These are phyloP conservation scores for Bombyx mandarina DNA, from an alignment of 1,140 invertebrate genomes.

Conservation along the genomic window DNA sequence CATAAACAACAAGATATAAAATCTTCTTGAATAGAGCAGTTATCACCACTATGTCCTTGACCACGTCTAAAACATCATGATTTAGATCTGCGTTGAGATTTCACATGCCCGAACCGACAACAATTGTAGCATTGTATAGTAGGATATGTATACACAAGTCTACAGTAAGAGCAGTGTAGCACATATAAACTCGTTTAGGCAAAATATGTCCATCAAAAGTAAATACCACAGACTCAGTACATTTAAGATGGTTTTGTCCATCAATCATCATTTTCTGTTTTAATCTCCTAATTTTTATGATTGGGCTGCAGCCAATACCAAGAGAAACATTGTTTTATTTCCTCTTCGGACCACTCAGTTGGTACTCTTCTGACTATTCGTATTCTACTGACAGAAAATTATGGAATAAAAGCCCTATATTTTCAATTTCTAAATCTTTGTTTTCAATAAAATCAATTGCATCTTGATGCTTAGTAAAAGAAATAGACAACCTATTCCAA, in stretches of 20 bases:
- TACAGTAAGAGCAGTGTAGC: conserved; percentile 4
- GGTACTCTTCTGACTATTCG: background rate
- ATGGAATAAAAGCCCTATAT: background rate
- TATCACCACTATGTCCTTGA: too few species aligned
- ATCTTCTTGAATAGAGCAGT: too few species aligned
- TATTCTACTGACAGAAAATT: background rate
- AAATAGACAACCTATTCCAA: background rate
- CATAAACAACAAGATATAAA: too few species aligned
- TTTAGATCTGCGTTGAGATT: too few species aligned
- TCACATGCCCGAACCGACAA: too few species aligned
- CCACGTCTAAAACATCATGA: too few species aligned
- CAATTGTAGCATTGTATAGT: too few species aligned
- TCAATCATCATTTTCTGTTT: background rate
- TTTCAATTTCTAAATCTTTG: background rate
- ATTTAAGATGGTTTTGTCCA: background rate
- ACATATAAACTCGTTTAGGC: conserved; percentile 1
- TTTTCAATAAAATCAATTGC: background rate
- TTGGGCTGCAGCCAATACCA: background rate
- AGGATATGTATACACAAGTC: conserved; percentile 1
- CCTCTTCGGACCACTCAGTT: background rate
- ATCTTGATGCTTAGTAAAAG: background rate
- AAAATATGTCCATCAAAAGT: conserved; percentile 4
- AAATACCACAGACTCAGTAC: background rate
- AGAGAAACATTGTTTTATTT: background rate
- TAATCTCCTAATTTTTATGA: background rate